Evolutionary conservation across 2,113 vertebrate species (phyloP).

Genomic region (Callorhinus ursinus): DNA sequence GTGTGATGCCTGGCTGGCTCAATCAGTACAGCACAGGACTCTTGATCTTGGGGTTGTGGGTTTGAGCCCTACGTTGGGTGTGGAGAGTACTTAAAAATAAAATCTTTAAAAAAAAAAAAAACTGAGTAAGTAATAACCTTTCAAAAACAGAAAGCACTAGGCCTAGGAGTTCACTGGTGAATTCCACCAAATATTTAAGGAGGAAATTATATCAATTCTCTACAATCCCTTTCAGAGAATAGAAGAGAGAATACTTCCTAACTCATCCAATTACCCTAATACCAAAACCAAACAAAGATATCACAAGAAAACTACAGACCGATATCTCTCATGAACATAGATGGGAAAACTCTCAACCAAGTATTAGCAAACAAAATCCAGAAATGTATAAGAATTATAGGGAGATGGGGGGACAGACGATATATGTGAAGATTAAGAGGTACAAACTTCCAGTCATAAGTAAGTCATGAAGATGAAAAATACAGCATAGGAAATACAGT

Average conservation of each 20-base stretch:
- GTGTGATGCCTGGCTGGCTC: not conserved
- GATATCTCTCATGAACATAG: not conserved
- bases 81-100: not conserved
- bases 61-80: not conserved
- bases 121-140: not conserved
- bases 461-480: not conserved
- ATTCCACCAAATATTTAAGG: constrained; percentile 5
- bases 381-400: not conserved
- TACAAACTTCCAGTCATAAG: not conserved
- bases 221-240: not conserved
- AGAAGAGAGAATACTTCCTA: constrained; percentile 3
- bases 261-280: not conserved
- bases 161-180: not conserved
- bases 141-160: not conserved
- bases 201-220: not conserved
- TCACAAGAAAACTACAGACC: not conserved
- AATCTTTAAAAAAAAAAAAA: not conserved
- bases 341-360: not conserved
- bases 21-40: not conserved
- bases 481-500: not conserved
- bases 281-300: not conserved
- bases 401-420: not conserved
- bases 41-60: not conserved
- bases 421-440: not conserved
- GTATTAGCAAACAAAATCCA: not conserved